A percentile compares a stretch with the other conserved stretches of the same genome.
Evolutionary conservation across 2,113 vertebrate genomes (phyloP).

Genomic region (Pundamilia nyererei): DNA sequence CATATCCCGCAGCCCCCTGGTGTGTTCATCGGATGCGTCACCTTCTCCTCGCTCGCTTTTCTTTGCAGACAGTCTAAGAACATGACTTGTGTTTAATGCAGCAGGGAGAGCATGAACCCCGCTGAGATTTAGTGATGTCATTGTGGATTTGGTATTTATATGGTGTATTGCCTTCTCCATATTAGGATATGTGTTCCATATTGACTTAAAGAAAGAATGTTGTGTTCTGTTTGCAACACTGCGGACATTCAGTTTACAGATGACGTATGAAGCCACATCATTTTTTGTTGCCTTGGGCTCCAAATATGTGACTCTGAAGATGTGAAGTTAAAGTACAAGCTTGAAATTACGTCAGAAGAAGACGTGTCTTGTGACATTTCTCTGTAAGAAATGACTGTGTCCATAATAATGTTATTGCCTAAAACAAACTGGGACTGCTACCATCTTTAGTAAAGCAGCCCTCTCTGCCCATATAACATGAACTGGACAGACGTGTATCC

Average conservation of each 20-base stretch:
- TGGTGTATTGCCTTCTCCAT: background rate
- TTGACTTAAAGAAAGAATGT: background rate
- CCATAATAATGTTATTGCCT: background rate
- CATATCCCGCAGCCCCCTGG: background rate
- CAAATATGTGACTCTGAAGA: background rate
- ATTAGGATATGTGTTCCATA: conserved; percentile 13
- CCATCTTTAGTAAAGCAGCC: background rate
- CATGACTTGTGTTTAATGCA: conserved; percentile 10
- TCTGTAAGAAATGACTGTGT: background rate
- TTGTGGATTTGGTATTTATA: background rate
- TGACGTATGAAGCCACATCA: background rate
- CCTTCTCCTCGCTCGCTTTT: background rate
- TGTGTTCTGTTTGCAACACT: background rate
- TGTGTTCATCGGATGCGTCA: background rate
- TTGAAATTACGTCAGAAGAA: background rate
- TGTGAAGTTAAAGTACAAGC: background rate
- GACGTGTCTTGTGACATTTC: background rate
- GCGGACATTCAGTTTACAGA: background rate
- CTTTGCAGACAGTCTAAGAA: background rate
- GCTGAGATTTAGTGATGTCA: conserved; percentile 8
- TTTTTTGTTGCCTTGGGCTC: background rate
- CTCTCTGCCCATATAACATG: background rate
- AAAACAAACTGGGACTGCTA: background rate
- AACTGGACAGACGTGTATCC: background rate
- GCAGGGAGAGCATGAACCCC: background rate